Base-by-base conservation (phyloP, 2,113 vertebrate genomes). In the Eptatretus burgeri region DNA sequence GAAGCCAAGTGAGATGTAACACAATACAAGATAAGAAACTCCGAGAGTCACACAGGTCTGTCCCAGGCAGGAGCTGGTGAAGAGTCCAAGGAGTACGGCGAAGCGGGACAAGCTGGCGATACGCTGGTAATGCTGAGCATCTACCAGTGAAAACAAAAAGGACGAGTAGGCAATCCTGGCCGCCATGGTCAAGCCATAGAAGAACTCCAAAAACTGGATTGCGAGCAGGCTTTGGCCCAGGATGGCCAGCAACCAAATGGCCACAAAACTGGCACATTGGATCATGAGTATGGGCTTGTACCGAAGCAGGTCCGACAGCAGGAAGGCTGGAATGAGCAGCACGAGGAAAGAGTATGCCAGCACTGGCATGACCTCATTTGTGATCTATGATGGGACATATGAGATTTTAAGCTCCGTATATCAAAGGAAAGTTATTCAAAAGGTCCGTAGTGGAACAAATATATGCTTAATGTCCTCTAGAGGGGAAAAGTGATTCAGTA, bases 131-230 rank as follows among this genome's bases (percentile, higher is more conserved):
- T 70, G 70, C 1, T 66, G 65, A 0, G 81, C 81, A 10, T 64
- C 67, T 13, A 91, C 85, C 1, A 98, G 76, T 1, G 84, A 84
- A 76, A 98, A 98, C 71, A 98, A 83, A 70, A 94, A 95, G 67
- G 91, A 94, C 66, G 91, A 95, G 69, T 89, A 98, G 65, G 91
- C 91, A 0, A 98, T 80, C 2, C 91, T 81, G 1, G 84, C 80
- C 0, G 87, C 89, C 89, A 94, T 86, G 62, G 82, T 83, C 72
- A 95, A 9, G 50, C 84, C 73, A 0, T 83, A 98, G 78, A 82
- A 94, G 71, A 87, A 77, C 77, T 98, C 91, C 89, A 98, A 85
- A 66, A 88, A 68, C 73, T 94, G 86, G 85, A 95, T 87, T 68
- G 83, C 72, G 4, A 78, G 64, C 27, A 93, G 68, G 0, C 75